Percentiles rank a stretch among this genome's conserved stretches.
These are phyloP conservation scores for Valencia hispanica DNA, from an alignment of 2,797 vertebrate species.

Conservation along the genomic window DNA sequence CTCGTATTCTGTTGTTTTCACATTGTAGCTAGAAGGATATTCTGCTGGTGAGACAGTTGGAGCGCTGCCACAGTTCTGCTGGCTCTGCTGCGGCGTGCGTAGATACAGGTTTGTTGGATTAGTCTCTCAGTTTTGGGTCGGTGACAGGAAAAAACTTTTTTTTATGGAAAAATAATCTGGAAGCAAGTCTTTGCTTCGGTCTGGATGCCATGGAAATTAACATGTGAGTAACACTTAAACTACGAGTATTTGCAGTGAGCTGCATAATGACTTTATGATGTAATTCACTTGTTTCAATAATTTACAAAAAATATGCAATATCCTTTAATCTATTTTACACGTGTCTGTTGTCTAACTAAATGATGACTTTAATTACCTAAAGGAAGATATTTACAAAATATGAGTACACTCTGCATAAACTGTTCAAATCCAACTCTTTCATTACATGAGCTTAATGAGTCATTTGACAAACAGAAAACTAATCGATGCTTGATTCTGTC, in stretches of 20 bases:
- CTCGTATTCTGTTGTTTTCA: neutral
- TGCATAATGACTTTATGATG: neutral
- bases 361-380: neutral
- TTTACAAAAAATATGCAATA: neutral
- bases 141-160: neutral
- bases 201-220: neutral
- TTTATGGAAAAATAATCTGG: neutral
- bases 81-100: neutral
- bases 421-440: neutral
- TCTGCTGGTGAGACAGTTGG: neutral
- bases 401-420: neutral
- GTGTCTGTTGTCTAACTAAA: neutral
- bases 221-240: neutral
- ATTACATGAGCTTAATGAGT: neutral
- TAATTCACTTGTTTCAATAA: neutral
- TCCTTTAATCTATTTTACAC: neutral
- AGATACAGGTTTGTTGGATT: neutral
- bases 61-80: neutral
- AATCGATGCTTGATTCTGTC: neutral
- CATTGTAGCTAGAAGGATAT: neutral
- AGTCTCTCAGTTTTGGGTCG: neutral
- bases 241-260: neutral
- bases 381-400: neutral
- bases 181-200: neutral
- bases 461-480: neutral